Evolutionary conservation across 2,888 invertebrate species (phyloP), one percentile per base, ranked within the genome.

Genomic region (Parnassius apollo): DNA sequence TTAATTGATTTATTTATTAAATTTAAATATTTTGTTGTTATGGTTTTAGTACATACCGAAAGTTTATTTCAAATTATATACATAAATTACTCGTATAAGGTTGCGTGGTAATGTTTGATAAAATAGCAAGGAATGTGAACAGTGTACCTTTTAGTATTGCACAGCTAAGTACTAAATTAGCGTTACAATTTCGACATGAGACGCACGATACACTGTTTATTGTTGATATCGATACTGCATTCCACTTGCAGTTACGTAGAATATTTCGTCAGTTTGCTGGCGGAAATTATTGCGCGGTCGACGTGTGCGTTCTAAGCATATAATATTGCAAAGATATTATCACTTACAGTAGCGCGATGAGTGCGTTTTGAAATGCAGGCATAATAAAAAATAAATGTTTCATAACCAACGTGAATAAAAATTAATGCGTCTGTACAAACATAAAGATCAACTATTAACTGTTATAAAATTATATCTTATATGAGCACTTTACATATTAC

Each of bases 231-330:
- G 62, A 71, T 69, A 69, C 65, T 70, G 70, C 72, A 73, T 75
- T 73, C 73, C 72, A 64, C 61, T 66, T 65, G 56, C 48, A 56
- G 53, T 61, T 66, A 70, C 65, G 69, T 68, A 70, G 73, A 71
- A 71, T 71, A 71, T 75, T 75, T 75, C 75, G 74, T 74, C 75
- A 75, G 71, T 65, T 62, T 13, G 71, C 65, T 68, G 67, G 71
- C 59, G 74, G 75, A 75, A 75, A 71, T 68, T 67, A 69, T 72
- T 73, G 75, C 75, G 67, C 69, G 67, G 68, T 60, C 65, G 68
- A 69, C 69, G 70, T 66, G 53, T 60, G 57, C 64, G 51, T 63
- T 63, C 63, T 18, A 48, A 22, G 66, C 68, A 66, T 62, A 66
- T 69, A 69, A 66, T 69, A 69, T 72, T 74, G 72, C 73, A 63